Evolutionary conservation across 2,113 vertebrate species (phyloP), one percentile per base, ranked within the genome.

Genomic region (Pygoscelis antarcticus): DNA sequence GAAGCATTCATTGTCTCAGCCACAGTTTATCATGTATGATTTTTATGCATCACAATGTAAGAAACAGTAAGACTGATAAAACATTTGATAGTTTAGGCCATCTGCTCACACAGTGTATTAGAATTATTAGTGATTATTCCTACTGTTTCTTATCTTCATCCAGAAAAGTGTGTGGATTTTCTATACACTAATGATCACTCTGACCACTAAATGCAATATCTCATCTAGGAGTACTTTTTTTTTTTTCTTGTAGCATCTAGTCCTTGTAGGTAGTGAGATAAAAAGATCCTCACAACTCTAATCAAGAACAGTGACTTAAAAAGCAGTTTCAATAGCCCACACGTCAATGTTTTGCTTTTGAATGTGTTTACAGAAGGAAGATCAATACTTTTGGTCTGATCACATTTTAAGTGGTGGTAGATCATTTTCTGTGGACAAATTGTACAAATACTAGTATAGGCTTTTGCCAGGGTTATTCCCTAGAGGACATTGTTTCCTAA

Each of bases 111-210:
- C n/a, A 69, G 30, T 71, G 4, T 82, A 71, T 71, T 77, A 18
- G 61, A 51, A 40, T 85, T 96, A 93, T 76, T 90, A 83, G 66
- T 83, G 94, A 83, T 87, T 87, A 42, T 82, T 93, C 86, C 47
- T 69, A 42, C 60, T 79, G 26, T 64, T 60, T 47, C 46, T 78
- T 75, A n/a, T 25, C 23, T 36, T 87, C 8, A 52, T 42, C n/a
- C 47, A 60, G 54, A 85, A 72, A 34, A 69, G 40, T 10, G 12
- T 49, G 54, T 64, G 29, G 52, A 70, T 75, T 95, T 91, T 85
- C 8, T 71, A 1, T 75, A 60, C 32, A 2, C 17, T 84, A 36
- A 34, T 69, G 90, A 44, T 46, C 27, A 16, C 36, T 87, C 34
- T 68, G 70, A 78, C 65, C 27, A 51, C 58, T 57, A 61, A 71